Percentiles rank a stretch among this genome's conserved stretches.
These are phyloP conservation scores for Leptopilina drosophilae DNA, from an alignment of 2,888 invertebrate species.

Conservation along the genomic window DNA sequence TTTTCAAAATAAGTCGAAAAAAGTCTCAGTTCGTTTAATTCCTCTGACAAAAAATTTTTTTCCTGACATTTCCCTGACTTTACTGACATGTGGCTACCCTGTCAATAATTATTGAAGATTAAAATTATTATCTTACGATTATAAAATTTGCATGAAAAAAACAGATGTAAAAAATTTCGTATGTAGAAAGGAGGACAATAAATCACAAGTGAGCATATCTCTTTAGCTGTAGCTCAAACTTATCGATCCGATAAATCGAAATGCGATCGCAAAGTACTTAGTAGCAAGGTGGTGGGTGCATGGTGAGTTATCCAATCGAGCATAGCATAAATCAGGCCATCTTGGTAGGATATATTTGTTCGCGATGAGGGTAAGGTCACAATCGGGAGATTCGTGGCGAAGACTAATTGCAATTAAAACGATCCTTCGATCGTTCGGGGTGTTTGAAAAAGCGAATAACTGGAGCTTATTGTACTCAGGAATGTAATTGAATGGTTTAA, in stretches of 20 bases:
- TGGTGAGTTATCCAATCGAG: conserved; percentile 64
- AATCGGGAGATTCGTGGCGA: conserved; percentile 43
- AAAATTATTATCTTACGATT: too few species aligned
- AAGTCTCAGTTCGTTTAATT: too few species aligned
- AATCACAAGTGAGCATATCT: conserved; percentile 62
- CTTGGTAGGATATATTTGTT: conserved; percentile 46
- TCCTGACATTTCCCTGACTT: too few species aligned
- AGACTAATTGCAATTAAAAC: conserved; percentile 36
- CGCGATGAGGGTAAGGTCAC: conserved; percentile 49
- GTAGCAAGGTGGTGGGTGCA: conserved; percentile 58
- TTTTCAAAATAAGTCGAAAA: too few species aligned
- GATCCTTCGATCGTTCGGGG: conserved; percentile 35
- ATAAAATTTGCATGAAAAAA: conserved; percentile 4
- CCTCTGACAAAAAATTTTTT: too few species aligned
- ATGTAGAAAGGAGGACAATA: conserved; percentile 56
- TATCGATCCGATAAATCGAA: conserved; percentile 67
- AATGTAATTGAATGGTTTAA: too few species aligned
- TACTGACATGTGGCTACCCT: too few species aligned
- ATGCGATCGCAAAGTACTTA: conserved; percentile 50
- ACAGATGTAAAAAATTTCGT: conserved; percentile 48
- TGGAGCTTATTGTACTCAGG: neutral
- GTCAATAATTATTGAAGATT: too few species aligned
- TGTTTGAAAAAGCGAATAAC: conserved; percentile 30
- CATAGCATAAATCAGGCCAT: conserved; percentile 61
- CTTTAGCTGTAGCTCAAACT: conserved; percentile 60